Base-by-base conservation (phyloP, 2,797 vertebrate species). In the Acipenser transmontanus region DNA sequence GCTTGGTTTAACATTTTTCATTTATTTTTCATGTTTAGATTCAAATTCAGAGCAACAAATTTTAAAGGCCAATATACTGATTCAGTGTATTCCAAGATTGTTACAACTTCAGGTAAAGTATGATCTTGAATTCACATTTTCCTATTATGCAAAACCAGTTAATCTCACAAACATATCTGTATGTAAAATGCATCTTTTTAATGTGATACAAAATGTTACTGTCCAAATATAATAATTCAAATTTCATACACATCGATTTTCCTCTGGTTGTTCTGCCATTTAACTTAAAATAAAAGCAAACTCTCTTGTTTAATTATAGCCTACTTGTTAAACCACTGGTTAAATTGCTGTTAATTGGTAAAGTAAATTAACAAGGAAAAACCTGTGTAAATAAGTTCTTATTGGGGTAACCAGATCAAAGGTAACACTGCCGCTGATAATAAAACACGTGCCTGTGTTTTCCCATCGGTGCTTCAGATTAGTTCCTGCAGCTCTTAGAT, bases 21-120 rank as follows among this genome's bases (percentile, higher is more conserved):
- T 20, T 8, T 51, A 13, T 70, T 83, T 14, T 34, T 71, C 7
- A 49, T 77, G 81, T 69, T 71, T 81, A 99, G 97, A 81, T 99
- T 98, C 85, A 98, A 94, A 79, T 98, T 99, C 80, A 92, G 96
- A 85, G 97, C 95, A 66, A 98, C 94, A 63, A 99, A 96, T 73
- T 69, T 89, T 69, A 88, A 87, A 63, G 95, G 92, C 64, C 92
- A 98, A 64, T 92, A 87, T 87, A 98, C 96, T 60, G 97, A 99
- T 83, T 96, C 96, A 9, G 89, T 92, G 6, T 98, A 92, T 76
- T 99, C 97, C 1, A 93, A 96, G 1, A 89, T 89, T 34, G 71
- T 96, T 77, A 93, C 89, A 88, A 99, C 95, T 8, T 75, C 90
- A 90, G 94, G 97, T 99, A 92, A 83, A 71, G 56, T 47, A 0